Percentiles rank a stretch among this genome's conserved stretches.
Conservation (phyloP, 2,797 vertebrate genomes). For the Tolypeutes matacus region DNA sequence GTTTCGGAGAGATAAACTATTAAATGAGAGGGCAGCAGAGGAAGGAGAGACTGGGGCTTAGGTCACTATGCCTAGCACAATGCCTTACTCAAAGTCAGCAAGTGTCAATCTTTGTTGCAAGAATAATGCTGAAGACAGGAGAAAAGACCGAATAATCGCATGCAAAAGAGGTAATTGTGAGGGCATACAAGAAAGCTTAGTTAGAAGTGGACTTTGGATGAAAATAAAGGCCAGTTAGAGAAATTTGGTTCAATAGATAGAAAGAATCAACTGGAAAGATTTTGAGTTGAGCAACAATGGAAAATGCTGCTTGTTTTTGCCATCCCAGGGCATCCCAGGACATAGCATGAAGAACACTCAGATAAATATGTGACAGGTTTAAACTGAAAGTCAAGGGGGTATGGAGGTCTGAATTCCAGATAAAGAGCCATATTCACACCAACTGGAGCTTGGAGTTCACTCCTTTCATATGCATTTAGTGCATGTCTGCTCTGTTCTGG, state of each 20-base stretch:
- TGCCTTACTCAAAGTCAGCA: not conserved
- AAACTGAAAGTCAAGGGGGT: not conserved
- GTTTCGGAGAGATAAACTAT: constrained; percentile 64
- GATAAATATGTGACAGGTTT: not conserved
- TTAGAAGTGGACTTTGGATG: constrained; percentile 24
- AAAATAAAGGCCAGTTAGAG: not conserved
- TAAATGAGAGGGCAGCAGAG: not conserved
- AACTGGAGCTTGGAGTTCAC: not conserved
- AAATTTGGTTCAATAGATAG: not conserved
- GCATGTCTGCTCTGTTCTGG: not conserved
- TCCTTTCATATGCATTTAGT: not conserved
- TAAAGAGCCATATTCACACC: not conserved
- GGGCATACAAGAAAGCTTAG: not conserved
- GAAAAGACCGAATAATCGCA: constrained; percentile 14
- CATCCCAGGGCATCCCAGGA: not conserved
- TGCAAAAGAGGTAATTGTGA: constrained; percentile 12
- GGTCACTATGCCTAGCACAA: not conserved
- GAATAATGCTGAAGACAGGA: constrained; percentile 15
- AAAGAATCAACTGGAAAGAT: constrained; percentile 27
- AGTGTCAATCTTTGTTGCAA: not conserved
- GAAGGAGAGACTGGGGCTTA: not conserved
- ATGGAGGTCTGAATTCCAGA: not conserved
- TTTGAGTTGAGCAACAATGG: not conserved
- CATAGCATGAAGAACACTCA: not conserved
- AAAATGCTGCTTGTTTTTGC: not conserved